A percentile compares a stretch with the other conserved stretches of the same genome.
phyloP scores from a whole-genome alignment of 2,888 invertebrate species.

The Xanthia togata region DNA sequence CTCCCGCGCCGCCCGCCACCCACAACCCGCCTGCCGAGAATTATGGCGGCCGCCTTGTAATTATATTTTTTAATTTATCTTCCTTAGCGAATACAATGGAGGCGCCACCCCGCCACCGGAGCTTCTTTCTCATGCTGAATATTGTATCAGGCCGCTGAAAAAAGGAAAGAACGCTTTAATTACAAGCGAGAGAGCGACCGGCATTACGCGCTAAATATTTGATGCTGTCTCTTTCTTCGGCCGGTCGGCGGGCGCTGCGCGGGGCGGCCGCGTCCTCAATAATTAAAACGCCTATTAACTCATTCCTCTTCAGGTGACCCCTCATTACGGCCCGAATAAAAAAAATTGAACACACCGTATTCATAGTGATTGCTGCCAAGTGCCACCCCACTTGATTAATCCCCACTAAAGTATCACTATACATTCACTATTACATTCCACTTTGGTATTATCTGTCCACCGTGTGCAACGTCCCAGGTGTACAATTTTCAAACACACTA shows the following conservation, averaged over 20 bases:
- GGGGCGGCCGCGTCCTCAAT: conserved; percentile 82
- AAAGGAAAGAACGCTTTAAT: conserved; percentile 91
- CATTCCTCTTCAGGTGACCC: conserved; percentile 87
- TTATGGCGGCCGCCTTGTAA: conserved; percentile 92
- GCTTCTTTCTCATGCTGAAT: conserved; percentile 91
- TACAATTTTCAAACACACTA: conserved; percentile 31
- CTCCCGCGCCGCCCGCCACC: conserved; percentile 77
- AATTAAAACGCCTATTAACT: conserved; percentile 90
- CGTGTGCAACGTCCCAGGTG: conserved; percentile 37
- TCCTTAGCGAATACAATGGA: conserved; percentile 92
- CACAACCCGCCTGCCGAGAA: conserved; percentile 88
- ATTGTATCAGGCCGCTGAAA: conserved; percentile 91
- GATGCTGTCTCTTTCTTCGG: conserved; percentile 88
- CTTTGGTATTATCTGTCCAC: conserved; percentile 28
- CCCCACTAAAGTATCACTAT: conserved; percentile 53
- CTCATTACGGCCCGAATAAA: conserved; percentile 82
- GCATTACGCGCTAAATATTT: conserved; percentile 90
- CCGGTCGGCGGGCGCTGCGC: conserved; percentile 73
- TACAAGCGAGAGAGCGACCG: conserved; percentile 90
- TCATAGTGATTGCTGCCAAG: conserved; percentile 64
- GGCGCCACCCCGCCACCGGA: conserved; percentile 90
- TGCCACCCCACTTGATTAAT: conserved; percentile 66
- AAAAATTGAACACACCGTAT: conserved; percentile 73
- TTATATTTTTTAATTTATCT: conserved; percentile 94
- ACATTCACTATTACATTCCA: conserved; percentile 52